Percentiles rank a stretch among this genome's conserved stretches.
phyloP scores from a whole-genome alignment of 92 coral and sea anemone genomes.

The Actinostola sp. region DNA sequence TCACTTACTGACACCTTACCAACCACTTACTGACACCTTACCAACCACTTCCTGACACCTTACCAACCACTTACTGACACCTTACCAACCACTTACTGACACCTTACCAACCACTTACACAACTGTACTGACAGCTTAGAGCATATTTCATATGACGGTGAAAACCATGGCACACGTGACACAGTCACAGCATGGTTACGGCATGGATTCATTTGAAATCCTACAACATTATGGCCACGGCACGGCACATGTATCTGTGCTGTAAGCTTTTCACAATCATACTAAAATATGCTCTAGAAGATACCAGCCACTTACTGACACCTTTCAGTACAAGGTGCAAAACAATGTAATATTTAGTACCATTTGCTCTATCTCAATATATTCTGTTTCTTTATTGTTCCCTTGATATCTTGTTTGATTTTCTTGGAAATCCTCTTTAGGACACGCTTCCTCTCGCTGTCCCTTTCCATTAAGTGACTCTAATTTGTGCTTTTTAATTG shows the following conservation, averaged over 20 bases:
- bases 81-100: conserved; percentile 17
- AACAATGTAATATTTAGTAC: background rate
- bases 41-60: conserved; percentile 17
- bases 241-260: too few relatives aligned
- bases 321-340: background rate
- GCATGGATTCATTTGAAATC: too few relatives aligned
- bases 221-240: too few relatives aligned
- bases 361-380: background rate
- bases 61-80: conserved; percentile 19
- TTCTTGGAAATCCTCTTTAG: background rate
- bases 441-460: background rate
- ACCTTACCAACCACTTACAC: conserved; percentile 1
- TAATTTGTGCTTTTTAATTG: conserved; percentile 9
- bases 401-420: background rate
- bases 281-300: too few relatives aligned
- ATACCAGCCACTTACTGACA: conserved; percentile 1
- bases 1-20: conserved; percentile 16
- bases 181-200: too few relatives aligned
- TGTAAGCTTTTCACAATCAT: too few relatives aligned
- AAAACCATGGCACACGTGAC: too few relatives aligned
- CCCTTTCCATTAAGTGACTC: conserved; percentile 5
- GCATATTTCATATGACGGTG: too few relatives aligned
- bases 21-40: conserved; percentile 7
- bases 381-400: background rate
- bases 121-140: background rate